These are phyloP conservation scores for Acromyrmex charruanus DNA, from an alignment of 1,140 invertebrate genomes.

Conservation along the genomic window DNA sequence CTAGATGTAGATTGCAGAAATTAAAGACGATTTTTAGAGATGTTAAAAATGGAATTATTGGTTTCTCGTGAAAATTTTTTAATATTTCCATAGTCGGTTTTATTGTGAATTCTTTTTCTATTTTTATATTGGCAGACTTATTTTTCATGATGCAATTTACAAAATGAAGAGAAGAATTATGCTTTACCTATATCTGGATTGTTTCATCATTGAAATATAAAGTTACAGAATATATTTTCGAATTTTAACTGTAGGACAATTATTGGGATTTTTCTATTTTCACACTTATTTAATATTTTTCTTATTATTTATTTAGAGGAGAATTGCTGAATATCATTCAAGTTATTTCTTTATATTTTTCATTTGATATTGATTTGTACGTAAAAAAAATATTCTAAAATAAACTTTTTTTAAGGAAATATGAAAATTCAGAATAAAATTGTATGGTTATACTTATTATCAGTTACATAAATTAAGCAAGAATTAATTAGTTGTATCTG, in stretches of 20 bases:
- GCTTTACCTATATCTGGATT: neutral
- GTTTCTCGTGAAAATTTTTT: neutral
- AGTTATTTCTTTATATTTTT: too few relatives aligned
- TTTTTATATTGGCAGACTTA: neutral
- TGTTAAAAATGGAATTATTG: neutral
- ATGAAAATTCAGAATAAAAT: too few relatives aligned
- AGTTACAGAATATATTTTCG: neutral
- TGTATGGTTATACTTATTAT: too few relatives aligned
- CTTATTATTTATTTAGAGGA: neutral
- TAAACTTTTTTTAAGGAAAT: too few relatives aligned
- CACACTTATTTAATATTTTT: conserved; percentile 20
- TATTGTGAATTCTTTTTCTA: too few relatives aligned
- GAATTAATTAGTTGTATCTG: too few relatives aligned
- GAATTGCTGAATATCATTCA: too few relatives aligned
- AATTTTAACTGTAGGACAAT: neutral
- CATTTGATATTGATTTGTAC: too few relatives aligned
- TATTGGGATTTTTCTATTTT: neutral
- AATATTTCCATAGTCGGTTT: neutral
- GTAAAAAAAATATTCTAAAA: too few relatives aligned
- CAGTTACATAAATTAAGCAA: too few relatives aligned
- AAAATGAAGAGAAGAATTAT: neutral
- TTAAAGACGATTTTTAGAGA: conserved; percentile 24
- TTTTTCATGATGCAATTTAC: neutral
- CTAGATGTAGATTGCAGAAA: conserved; percentile 2
- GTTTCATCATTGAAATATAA: neutral